Base-by-base conservation (phyloP, 2,797 vertebrate genomes). In the Psittacula derbiana region DNA sequence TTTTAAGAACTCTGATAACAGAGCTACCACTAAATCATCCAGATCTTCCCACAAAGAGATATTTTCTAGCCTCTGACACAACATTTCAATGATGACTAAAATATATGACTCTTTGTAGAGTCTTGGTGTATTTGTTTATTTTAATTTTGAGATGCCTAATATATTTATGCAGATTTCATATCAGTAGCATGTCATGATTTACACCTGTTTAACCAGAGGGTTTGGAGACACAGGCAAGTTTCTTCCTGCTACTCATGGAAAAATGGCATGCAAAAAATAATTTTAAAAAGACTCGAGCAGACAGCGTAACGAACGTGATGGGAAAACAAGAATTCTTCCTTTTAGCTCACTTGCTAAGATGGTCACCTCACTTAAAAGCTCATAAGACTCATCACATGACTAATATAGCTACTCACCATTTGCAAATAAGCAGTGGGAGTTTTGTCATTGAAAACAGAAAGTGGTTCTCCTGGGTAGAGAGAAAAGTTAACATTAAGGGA, bases 61-160 rank as follows among this genome's bases (percentile, higher is more conserved):
- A 31, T 82, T 87, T 89, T 80, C 10, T 44, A 86, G 49, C 11
- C 47, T 70, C 57, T 93, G 72, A 90, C 44, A 85, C 14, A 73
- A 60, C 5, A 67, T 88, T 93, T 91, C 62, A 78, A 5, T 74
- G 61, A 61, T 69, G 46, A 66, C 57, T 81, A 67, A 87, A 83
- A 91, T 83, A 89, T 57, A 78, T 71, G 82, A 78, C 38, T 78
- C 41, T 73, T 67, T 74, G 31, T 65, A 82, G 36, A 65, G 30
- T 78, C 60, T 67, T 53, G 38, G 14, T 74, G 88, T 83, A 16
- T 70, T 91, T 95, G 43, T 87, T 92, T 94, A 55, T 67, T 92
- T 86, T 92, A 69, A 86, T 93, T 86, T 93, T 69, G 38, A 93
- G 49, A 25, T 81, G 10, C 8, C 27, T 92, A 21, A 36, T 91